phyloP scores from a whole-genome alignment of 1,140 invertebrate genomes.

The Teleogryllus occipitalis region DNA sequence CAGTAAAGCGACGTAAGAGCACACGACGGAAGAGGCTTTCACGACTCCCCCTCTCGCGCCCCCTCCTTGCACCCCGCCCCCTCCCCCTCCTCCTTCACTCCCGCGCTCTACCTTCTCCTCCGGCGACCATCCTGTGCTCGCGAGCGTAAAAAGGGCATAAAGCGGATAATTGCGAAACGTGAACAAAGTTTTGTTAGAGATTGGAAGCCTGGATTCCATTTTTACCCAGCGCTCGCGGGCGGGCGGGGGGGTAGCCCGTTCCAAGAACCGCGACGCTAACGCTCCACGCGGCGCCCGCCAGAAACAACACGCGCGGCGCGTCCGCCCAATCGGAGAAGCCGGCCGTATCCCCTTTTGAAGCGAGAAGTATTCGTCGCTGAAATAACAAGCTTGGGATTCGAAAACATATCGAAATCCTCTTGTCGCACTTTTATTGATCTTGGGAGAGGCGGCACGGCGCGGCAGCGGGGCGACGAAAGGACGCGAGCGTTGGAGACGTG shows the following conservation, averaged over 20 bases:
- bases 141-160: background rate
- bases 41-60: too few relatives aligned
- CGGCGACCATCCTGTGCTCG: background rate
- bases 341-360: background rate
- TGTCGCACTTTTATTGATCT: background rate
- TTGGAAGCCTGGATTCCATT: background rate
- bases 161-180: conserved; percentile 1
- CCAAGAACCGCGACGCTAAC: too few relatives aligned
- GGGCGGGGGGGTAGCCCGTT: too few relatives aligned
- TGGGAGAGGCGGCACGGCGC: background rate
- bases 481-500: background rate
- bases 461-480: background rate
- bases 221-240: background rate
- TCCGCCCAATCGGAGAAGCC: background rate
- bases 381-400: background rate
- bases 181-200: conserved; percentile 5
- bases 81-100: background rate
- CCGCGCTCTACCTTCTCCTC: background rate
- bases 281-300: too few relatives aligned
- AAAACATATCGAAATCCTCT: conserved; percentile 1
- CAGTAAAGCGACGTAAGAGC: too few relatives aligned
- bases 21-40: too few relatives aligned
- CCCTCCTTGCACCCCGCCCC: background rate
- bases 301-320: too few relatives aligned
- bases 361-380: background rate